A percentile compares a stretch with the other conserved stretches of the same genome.
Evolutionary conservation across 2,113 vertebrate species (phyloP).

Genomic region (Mungos mungo): DNA sequence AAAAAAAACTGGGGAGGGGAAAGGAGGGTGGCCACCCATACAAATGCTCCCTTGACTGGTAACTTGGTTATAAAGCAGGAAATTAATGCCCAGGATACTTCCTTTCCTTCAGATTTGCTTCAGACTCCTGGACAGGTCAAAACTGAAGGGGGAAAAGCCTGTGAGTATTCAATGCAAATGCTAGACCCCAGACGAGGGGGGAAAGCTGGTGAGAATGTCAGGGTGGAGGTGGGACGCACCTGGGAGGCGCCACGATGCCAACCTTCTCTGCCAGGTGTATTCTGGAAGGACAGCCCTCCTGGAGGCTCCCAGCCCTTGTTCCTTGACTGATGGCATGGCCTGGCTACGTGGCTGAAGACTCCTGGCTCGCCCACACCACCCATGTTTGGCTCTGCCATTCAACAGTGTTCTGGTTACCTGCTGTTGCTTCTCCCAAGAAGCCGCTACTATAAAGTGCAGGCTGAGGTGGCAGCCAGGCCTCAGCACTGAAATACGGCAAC

Average conservation of each 20-base stretch:
- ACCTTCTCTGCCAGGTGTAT: neutral
- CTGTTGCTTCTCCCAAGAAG: neutral
- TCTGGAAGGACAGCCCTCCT: neutral
- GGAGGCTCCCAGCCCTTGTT: neutral
- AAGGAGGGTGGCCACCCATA: neutral
- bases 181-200: rapidly evolving
- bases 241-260: neutral
- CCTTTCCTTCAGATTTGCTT: slow-evolving; percentile 26
- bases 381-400: neutral
- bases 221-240: neutral
- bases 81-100: neutral
- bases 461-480: neutral
- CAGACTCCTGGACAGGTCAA: neutral
- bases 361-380: neutral
- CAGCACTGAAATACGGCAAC: neutral
- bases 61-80: neutral
- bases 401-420: neutral
- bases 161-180: neutral
- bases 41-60: neutral
- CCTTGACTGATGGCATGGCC: neutral
- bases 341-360: rapidly evolving
- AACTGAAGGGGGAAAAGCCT: neutral
- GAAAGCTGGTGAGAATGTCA: neutral
- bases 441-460: neutral
- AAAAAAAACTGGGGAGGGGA: neutral